Evolutionary conservation across 1,140 invertebrate species (phyloP).

Genomic region (Maconellicoccus hirsutus): DNA sequence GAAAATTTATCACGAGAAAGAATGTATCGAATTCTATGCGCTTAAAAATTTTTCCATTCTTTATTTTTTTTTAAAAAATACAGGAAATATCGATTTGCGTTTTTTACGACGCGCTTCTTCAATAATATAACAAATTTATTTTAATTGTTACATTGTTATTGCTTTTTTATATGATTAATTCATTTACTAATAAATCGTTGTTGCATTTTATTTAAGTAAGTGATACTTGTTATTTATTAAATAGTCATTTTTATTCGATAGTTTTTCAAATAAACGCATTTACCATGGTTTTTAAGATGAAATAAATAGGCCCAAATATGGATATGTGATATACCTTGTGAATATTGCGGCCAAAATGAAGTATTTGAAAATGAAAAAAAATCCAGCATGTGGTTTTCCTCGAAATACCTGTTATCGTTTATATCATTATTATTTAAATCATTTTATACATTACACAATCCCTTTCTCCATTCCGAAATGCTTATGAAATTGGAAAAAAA

Average conservation of each 20-base stretch:
- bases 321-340: too few relatives aligned
- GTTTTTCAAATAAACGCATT: not conserved
- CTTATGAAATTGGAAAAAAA: not conserved
- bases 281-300: not conserved
- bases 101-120: not conserved
- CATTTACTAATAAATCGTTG: not conserved
- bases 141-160: not conserved
- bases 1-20: too few relatives aligned
- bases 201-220: conserved; percentile 8
- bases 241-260: conserved; percentile 3
- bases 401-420: not conserved
- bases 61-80: not conserved
- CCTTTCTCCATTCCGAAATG: not conserved
- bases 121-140: conserved; percentile 5
- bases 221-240: conserved; percentile 1
- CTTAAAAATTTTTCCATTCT: not conserved
- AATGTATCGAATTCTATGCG: not conserved
- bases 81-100: not conserved
- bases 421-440: not conserved
- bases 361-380: not conserved
- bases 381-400: not conserved
- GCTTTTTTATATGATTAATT: not conserved
- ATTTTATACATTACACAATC: not conserved
- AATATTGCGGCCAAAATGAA: not conserved
- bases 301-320: not conserved